Evolutionary conservation across 2,797 vertebrate species (phyloP).

Genomic region (Pangasius larnaudii): DNA sequence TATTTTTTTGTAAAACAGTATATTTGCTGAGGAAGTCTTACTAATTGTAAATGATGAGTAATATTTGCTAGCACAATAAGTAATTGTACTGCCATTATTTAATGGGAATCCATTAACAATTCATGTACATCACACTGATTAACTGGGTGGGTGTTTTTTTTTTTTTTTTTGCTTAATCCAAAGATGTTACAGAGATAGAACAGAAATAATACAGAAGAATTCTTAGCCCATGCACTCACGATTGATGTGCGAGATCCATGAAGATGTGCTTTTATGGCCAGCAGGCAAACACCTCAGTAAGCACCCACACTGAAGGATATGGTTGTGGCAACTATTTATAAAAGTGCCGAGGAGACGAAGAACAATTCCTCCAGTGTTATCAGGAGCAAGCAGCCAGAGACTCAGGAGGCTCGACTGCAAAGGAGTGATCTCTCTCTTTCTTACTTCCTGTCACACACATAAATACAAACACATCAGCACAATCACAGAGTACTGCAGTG

Average conservation of each 20-base stretch:
- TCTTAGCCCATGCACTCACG: background rate
- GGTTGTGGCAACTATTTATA: conserved; percentile 69
- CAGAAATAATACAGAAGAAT: background rate
- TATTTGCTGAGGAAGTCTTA: background rate
- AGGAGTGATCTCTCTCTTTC: conserved; percentile 51
- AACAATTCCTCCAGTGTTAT: conserved; percentile 74
- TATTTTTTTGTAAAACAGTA: background rate
- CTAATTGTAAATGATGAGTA: background rate
- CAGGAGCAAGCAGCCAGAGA: conserved; percentile 69
- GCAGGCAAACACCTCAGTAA: conserved; percentile 55
- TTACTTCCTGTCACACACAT: conserved; percentile 14
- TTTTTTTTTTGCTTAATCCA: background rate
- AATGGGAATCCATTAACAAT: background rate
- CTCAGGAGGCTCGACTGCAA: conserved; percentile 56
- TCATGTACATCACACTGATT: background rate
- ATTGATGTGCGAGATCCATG: conserved; percentile 3
- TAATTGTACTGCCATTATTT: background rate
- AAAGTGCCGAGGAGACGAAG: conserved; percentile 61
- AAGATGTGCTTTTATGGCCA: conserved; percentile 57
- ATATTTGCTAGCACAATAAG: background rate
- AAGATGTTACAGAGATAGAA: background rate
- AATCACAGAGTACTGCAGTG: background rate
- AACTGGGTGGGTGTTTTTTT: background rate
- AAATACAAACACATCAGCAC: background rate
- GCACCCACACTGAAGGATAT: conserved; percentile 56